Evolutionary conservation across 2,888 invertebrate species (phyloP).

Genomic region (Hypselothyrea guttata): DNA sequence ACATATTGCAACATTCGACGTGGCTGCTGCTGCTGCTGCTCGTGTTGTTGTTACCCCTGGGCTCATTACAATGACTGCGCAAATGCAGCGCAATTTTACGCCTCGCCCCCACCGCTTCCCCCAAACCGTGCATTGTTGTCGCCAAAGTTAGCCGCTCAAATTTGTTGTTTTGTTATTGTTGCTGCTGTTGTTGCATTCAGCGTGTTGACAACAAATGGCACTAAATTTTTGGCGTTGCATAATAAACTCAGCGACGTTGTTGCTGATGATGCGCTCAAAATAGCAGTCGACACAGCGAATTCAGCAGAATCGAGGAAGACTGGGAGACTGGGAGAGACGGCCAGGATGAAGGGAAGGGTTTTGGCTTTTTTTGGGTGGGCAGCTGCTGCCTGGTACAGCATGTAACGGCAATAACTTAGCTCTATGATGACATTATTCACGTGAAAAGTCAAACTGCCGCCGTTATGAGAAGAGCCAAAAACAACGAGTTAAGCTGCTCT

Average conservation of each 20-base stretch:
- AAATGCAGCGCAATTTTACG: slow-evolving; percentile 58
- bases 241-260: slow-evolving; percentile 63
- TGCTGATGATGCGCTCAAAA: slow-evolving; percentile 58
- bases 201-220: slow-evolving; percentile 75
- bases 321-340: slow-evolving; percentile 1
- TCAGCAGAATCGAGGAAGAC: background rate
- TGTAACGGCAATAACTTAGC: slow-evolving; percentile 69
- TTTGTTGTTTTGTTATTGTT: slow-evolving; percentile 20
- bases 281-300: slow-evolving; percentile 30
- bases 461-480: slow-evolving; percentile 22
- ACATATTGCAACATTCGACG: slow-evolving; percentile 64
- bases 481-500: too few species aligned
- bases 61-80: slow-evolving; percentile 73
- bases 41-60: slow-evolving; percentile 26
- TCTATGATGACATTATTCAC: slow-evolving; percentile 69
- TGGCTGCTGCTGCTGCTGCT: slow-evolving; percentile 19
- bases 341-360: slow-evolving; percentile 7
- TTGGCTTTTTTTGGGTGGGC: too few species aligned
- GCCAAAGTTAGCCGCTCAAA: slow-evolving; percentile 44
- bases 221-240: slow-evolving; percentile 73
- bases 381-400: slow-evolving; percentile 47
- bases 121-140: slow-evolving; percentile 39
- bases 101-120: background rate
- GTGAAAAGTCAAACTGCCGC: slow-evolving; percentile 63
- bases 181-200: slow-evolving; percentile 53